These are phyloP conservation scores for Megamerina dolium DNA, from an alignment of 2,888 invertebrate species.

Conservation along the genomic window DNA sequence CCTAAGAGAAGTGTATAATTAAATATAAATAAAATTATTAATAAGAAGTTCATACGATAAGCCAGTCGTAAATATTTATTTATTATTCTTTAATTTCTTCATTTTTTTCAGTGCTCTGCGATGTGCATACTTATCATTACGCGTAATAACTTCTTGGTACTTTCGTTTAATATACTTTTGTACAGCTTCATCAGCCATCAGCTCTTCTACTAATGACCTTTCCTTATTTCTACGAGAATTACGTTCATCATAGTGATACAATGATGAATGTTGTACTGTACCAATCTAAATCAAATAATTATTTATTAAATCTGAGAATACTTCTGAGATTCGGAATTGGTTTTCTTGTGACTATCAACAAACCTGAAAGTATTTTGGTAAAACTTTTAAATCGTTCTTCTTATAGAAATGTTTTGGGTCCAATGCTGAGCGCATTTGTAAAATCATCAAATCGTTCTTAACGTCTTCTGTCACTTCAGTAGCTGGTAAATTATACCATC, in stretches of 20 bases:
- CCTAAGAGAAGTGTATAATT: no score
- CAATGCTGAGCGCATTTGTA: constrained; percentile 87
- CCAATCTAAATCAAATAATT: constrained; percentile 56
- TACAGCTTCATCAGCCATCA: constrained; percentile 83
- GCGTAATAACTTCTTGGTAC: constrained; percentile 67
- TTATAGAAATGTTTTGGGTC: constrained; percentile 95
- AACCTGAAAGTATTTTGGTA: constrained; percentile 93
- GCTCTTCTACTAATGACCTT: constrained; percentile 85
- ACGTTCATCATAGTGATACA: constrained; percentile 81
- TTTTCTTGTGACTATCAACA: no score
- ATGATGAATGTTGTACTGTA: constrained; percentile 72
- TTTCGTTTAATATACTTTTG: constrained; percentile 74
- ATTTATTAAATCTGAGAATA: no score
- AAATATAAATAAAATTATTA: no score
- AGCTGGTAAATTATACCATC: constrained; percentile 86
- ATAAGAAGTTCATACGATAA: no score
- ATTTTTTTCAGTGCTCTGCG: constrained; percentile 71
- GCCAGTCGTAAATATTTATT: no score
- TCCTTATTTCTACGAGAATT: constrained; percentile 82
- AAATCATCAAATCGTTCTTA: constrained; percentile 77
- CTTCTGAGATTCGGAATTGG: no score
- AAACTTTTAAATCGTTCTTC: constrained; percentile 75
- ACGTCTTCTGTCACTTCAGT: constrained; percentile 85
- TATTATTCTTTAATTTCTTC: constrained; percentile 53
- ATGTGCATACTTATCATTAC: constrained; percentile 61